phyloP scores from a whole-genome alignment of 2,113 vertebrate species.

The Gavialis gangeticus region DNA sequence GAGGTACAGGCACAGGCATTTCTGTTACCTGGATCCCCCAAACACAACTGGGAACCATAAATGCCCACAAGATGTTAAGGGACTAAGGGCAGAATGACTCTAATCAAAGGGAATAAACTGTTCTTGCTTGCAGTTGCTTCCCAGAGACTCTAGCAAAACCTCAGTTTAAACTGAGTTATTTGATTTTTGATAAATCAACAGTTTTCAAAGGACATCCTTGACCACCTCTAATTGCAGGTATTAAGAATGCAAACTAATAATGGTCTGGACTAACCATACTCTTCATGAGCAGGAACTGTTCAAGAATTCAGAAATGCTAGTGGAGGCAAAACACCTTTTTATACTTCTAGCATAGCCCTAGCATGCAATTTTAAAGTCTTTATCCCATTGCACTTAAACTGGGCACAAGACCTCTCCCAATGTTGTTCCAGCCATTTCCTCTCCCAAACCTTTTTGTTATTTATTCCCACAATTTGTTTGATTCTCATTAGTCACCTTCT shows the following conservation, averaged over 20 bases:
- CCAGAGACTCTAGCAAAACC: background rate
- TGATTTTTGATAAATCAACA: background rate
- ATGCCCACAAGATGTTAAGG: too few species aligned
- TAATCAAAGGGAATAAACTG: background rate
- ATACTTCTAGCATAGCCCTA: background rate
- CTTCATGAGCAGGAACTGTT: background rate
- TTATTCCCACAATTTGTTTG: background rate
- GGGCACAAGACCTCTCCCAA: background rate
- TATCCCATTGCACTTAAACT: background rate
- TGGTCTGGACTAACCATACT: background rate
- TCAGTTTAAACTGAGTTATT: background rate
- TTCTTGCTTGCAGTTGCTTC: background rate
- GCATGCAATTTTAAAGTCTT: background rate
- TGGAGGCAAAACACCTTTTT: background rate
- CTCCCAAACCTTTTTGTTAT: background rate
- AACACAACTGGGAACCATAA: too few species aligned
- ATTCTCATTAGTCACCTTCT: background rate
- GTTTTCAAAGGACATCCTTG: background rate
- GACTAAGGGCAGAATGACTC: background rate
- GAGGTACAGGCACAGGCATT: background rate
- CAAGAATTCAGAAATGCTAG: background rate
- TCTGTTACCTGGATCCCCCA: background rate
- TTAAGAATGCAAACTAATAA: background rate
- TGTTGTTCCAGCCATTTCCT: background rate
- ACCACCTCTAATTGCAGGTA: background rate